phyloP scores from a whole-genome alignment of 2,888 invertebrate genomes.

The Sesamia inferens region DNA sequence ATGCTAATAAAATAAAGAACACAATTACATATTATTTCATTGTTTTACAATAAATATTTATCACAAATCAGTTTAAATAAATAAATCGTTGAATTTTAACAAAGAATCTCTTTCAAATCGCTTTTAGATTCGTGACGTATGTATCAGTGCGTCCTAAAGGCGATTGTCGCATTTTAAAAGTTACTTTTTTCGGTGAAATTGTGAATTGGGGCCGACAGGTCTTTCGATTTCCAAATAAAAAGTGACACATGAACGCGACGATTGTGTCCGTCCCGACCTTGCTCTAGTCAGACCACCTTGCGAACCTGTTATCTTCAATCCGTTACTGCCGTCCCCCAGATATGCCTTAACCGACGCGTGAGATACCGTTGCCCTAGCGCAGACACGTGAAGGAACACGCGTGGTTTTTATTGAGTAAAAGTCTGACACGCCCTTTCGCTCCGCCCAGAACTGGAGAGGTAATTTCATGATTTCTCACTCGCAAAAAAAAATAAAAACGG shows the following conservation, averaged over 20 bases:
- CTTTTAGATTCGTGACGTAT: not conserved
- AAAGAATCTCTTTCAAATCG: constrained; percentile 20
- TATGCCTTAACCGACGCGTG: too few species aligned
- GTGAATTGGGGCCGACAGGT: not conserved
- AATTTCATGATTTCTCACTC: too few species aligned
- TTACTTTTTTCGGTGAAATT: not conserved
- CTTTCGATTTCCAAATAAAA: not conserved
- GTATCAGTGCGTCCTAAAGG: not conserved
- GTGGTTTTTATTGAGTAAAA: too few species aligned
- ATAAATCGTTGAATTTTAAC: constrained; percentile 6
- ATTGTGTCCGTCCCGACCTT: not conserved
- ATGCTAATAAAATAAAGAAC: constrained; percentile 29
- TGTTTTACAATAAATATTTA: constrained; percentile 35
- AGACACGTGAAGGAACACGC: too few species aligned
- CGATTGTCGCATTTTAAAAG: not conserved
- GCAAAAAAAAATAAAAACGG: too few species aligned
- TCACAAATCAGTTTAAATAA: constrained; percentile 34
- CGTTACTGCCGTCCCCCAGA: not conserved
- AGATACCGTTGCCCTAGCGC: too few species aligned
- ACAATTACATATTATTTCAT: constrained; percentile 21
- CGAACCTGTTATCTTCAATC: not conserved
- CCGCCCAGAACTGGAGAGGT: too few species aligned
- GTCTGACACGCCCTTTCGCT: too few species aligned
- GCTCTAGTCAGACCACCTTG: not conserved
- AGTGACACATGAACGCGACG: not conserved